Percentiles rank a stretch among this genome's conserved stretches.
Conservation (phyloP, 2,797 vertebrate species). For the Tadarida brasiliensis region DNA sequence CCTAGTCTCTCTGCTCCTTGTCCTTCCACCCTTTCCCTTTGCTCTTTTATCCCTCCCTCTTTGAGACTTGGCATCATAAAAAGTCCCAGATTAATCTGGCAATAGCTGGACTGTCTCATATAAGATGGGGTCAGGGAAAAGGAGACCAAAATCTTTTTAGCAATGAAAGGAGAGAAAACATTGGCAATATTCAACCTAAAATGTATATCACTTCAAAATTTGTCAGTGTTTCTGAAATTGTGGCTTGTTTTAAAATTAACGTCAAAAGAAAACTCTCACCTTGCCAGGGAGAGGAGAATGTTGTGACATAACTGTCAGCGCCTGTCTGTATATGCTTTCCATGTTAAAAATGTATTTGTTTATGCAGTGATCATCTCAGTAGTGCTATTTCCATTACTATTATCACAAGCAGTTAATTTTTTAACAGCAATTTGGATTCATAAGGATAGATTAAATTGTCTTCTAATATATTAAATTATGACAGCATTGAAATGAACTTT, state of each 20-base stretch:
- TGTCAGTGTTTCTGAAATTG: conserved; percentile 6
- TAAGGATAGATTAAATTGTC: conserved; percentile 25
- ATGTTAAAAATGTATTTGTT: background rate
- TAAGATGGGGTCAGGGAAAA: background rate
- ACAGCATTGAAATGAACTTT: background rate
- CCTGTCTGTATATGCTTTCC: background rate
- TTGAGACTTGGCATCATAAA: background rate
- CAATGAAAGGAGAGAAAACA: background rate
- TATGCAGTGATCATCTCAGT: background rate
- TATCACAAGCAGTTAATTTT: background rate
- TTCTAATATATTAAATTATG: conserved; percentile 47
- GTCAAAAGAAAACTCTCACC: conserved; percentile 23
- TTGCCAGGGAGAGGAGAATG: conserved; percentile 19
- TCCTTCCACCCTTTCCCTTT: background rate
- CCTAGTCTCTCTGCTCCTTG: background rate
- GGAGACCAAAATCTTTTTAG: background rate
- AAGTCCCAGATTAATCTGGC: background rate
- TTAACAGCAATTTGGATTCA: conserved; percentile 45
- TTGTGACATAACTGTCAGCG: background rate
- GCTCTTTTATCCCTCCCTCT: background rate
- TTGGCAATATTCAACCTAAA: background rate
- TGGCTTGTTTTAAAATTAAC: conserved; percentile 42
- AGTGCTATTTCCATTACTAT: background rate
- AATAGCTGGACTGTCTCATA: background rate
- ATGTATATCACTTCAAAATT: background rate